A percentile compares a stretch with the other conserved stretches of the same genome.
phyloP scores from a whole-genome alignment of 1,140 invertebrate genomes.

The Sarcophaga bullata region DNA sequence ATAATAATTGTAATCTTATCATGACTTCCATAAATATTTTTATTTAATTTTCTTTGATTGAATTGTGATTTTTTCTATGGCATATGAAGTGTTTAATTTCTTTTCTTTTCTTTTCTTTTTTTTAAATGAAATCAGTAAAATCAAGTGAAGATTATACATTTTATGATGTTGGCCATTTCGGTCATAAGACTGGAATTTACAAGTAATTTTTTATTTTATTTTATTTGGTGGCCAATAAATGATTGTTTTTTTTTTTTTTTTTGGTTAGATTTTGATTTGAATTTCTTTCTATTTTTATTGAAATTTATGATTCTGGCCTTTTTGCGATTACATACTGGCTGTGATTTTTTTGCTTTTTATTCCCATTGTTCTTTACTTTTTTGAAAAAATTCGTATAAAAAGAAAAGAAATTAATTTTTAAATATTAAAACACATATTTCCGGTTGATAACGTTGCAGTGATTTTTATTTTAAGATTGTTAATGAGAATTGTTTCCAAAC shows the following conservation, averaged over 20 bases:
- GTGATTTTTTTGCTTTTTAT: too few species aligned
- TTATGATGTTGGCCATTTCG: background rate
- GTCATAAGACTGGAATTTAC: background rate
- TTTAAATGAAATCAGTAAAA: too few species aligned
- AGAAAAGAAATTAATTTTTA: too few species aligned
- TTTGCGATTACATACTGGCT: background rate
- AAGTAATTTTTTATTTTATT: background rate
- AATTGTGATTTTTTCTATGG: background rate
- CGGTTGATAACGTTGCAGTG: too few species aligned
- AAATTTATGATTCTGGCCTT: background rate
- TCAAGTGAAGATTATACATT: background rate
- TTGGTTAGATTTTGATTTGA: constrained; percentile 1
- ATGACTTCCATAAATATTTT: background rate
- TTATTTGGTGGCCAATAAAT: background rate
- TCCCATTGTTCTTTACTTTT: background rate
- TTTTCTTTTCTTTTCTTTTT: background rate
- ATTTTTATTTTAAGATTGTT: too few species aligned
- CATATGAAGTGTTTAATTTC: background rate
- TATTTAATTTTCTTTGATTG: background rate
- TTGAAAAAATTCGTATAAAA: background rate
- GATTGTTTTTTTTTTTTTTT: too few species aligned
- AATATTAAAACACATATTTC: too few species aligned
- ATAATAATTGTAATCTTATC: constrained; percentile 5
- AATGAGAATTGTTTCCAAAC: too few species aligned
- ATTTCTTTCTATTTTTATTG: background rate